Evolutionary conservation across 2,797 vertebrate genomes (phyloP), one percentile per base, ranked within the genome.

Genomic region (Linurgus olivaceus): DNA sequence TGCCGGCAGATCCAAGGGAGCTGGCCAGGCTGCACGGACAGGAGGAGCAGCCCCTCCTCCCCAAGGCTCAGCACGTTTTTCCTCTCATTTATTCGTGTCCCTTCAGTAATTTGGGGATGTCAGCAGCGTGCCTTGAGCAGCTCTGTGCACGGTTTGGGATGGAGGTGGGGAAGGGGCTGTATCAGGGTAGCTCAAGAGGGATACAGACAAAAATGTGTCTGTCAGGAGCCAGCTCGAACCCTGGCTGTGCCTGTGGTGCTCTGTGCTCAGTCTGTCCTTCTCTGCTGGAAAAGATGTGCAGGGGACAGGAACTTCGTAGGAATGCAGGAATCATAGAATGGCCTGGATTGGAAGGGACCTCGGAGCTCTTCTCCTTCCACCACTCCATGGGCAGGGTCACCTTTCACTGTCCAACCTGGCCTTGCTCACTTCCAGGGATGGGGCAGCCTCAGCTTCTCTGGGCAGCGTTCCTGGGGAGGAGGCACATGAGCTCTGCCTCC

Each of bases 101-200:
- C 33, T 54, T 51, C 3, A 5, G 6, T 51, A 1, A 19, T 88
- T 4, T 12, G 59, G 51, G 35, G 16, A 3, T n/a, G 47, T 29
- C 44, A n/a, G 59, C 23, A 35, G 48, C 0, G 10, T 57, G 72
- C 55, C 71, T 71, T 11, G 31, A 58, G 7, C 77, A 4, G 50
- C 59, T 33, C 54, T 21, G 8, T 1, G 35, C 44, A 3, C 8
- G 1, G 15, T 71, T 40, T 18, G 73, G 54, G 73, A 13, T 7
- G n/a, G 44, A 25, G 61, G 4, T 5, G 12, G 1, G 1, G 40
- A 47, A 44, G 33, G 67, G 48, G 47, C 84, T 47, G 38, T 3
- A 7, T 10, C 23, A 38, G 73, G 76, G 51, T 42, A 33, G 1
- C 40, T 28, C 31, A 0, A 2, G 14, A 45, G n/a, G 0, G 0